Conservation (phyloP, 92 coral and sea anemone genomes). For the Epizoanthus ramosus region DNA sequence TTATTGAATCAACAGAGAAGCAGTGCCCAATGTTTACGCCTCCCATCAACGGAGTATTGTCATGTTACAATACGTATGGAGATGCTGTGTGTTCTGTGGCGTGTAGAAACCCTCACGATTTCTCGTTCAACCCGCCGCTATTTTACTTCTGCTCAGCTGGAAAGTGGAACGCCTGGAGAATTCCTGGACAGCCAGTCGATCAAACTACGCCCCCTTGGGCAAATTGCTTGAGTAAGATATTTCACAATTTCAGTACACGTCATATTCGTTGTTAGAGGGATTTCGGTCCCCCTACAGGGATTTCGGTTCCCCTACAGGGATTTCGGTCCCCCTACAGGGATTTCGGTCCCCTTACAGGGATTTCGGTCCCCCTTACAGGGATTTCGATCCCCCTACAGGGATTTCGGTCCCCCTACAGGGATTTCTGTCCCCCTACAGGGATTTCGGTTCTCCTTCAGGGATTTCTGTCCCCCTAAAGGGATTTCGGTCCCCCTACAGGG, state of each 20-base stretch:
- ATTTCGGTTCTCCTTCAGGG: too few species aligned
- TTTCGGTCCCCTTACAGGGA: too few species aligned
- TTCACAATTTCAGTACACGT: not conserved
- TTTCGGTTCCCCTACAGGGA: too few species aligned
- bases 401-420: too few species aligned
- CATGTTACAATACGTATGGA: not conserved
- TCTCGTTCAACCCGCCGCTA: slow-evolving; percentile 12
- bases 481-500: too few species aligned
- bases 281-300: too few species aligned
- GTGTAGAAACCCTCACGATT: slow-evolving; percentile 4
- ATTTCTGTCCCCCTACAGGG: too few species aligned
- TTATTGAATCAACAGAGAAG: not conserved
- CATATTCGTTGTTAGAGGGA: too few species aligned
- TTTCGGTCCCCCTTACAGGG: too few species aligned
- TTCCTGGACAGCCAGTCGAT: not conserved
- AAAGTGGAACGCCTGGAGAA: not conserved
- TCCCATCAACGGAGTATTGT: slow-evolving; percentile 14
- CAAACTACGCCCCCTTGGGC: slow-evolving; percentile 10
- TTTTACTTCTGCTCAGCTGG: slow-evolving; percentile 5
- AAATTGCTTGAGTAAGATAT: slow-evolving; percentile 19
- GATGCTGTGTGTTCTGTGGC: not conserved
- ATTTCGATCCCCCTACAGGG: too few species aligned
- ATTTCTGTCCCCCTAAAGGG: too few species aligned
- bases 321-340: too few species aligned
- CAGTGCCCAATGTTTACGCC: slow-evolving; percentile 5